Conservation (phyloP, 2,113 vertebrate species). For the Poecile atricapillus region DNA sequence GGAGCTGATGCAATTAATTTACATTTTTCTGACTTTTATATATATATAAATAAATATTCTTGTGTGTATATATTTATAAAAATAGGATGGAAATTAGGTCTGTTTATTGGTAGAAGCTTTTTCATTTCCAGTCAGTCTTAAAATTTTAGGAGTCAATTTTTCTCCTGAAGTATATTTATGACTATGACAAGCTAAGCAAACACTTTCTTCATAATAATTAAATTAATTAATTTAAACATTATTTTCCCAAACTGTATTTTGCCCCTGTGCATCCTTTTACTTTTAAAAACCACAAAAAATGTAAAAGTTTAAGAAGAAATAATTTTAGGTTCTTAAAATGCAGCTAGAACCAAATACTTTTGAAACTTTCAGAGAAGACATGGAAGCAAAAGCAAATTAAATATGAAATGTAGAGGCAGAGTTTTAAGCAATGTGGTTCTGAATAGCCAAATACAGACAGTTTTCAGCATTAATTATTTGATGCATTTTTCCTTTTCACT, state of each 20-base stretch:
- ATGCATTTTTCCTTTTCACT: background rate
- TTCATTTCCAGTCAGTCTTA: background rate
- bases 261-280: slow-evolving; percentile 17
- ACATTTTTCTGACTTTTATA: background rate
- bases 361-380: slow-evolving; percentile 30
- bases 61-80: background rate
- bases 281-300: slow-evolving; percentile 49
- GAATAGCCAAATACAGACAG: background rate
- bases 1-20: background rate
- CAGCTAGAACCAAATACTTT: slow-evolving; percentile 14
- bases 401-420: background rate
- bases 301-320: slow-evolving; percentile 42
- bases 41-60: background rate
- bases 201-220: background rate
- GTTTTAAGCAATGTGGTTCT: background rate
- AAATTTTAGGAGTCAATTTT: background rate
- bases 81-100: background rate
- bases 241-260: slow-evolving; percentile 7
- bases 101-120: background rate
- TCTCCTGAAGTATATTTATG: background rate
- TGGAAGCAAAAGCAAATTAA: slow-evolving; percentile 32
- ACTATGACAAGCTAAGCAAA: background rate
- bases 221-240: background rate
- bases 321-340: slow-evolving; percentile 39
- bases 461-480: slow-evolving; percentile 47